Conservation (phyloP, 2,888 invertebrate genomes). For the Sinohyriopsis cumingii region DNA sequence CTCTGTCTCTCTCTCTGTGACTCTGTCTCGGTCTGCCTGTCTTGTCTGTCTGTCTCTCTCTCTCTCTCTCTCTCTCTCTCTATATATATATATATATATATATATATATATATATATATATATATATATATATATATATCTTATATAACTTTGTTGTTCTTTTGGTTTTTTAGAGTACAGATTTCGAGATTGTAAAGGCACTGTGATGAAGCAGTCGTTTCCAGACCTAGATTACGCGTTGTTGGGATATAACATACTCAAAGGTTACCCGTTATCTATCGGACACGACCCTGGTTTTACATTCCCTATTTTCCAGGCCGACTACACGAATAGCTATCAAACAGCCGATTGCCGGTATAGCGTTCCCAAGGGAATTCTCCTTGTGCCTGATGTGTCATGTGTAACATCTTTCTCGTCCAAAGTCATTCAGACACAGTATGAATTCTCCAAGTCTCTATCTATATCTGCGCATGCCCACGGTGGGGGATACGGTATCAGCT, state of each 20-base stretch:
- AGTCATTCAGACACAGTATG: not conserved
- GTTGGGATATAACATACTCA: too few species aligned
- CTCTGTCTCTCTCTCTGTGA: too few species aligned
- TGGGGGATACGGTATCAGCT: conserved; percentile 4
- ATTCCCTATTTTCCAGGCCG: conserved; percentile 12
- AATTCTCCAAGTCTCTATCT: conserved; percentile 8
- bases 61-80: too few species aligned
- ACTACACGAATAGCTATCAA: conserved; percentile 2
- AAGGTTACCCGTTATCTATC: too few species aligned
- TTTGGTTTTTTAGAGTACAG: not conserved
- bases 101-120: too few species aligned
- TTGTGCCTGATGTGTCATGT: conserved; percentile 16
- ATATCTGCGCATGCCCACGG: conserved; percentile 3
- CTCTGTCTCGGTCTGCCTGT: too few species aligned
- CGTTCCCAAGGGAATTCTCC: conserved; percentile 9
- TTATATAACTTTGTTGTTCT: too few species aligned
- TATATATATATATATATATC: too few species aligned
- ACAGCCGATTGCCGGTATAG: conserved; percentile 10
- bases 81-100: too few species aligned
- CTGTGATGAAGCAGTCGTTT: too few species aligned
- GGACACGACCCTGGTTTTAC: conserved; percentile 22
- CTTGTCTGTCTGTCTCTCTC: too few species aligned
- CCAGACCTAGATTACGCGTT: too few species aligned
- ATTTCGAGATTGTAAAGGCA: conserved; percentile 1
- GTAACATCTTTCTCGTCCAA: conserved; percentile 9